Conservation (phyloP, 2,113 vertebrate species). For the Plecotus auritus region DNA sequence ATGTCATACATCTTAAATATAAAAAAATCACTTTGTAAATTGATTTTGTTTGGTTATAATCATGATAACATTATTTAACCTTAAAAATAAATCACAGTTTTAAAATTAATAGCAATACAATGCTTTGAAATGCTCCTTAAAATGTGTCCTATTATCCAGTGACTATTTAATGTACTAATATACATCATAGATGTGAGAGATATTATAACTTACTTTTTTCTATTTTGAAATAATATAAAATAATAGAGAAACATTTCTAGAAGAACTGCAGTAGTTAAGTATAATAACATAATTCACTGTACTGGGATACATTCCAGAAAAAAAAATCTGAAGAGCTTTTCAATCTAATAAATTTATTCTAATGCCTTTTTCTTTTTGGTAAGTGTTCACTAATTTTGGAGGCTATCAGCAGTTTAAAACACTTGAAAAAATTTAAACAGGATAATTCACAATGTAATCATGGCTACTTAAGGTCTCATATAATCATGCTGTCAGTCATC, state of each 20-base stretch:
- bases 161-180: not conserved
- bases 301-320: not conserved
- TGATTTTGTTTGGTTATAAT: not conserved
- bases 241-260: not conserved
- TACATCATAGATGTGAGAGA: not conserved
- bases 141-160: not conserved
- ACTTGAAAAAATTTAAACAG: conserved; percentile 52
- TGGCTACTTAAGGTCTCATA: conserved; percentile 35
- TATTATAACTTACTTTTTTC: not conserved
- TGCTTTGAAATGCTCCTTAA: not conserved
- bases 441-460: conserved; percentile 56
- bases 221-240: not conserved
- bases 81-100: not conserved
- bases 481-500: conserved; percentile 48
- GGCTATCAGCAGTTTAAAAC: conserved; percentile 44
- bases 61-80: not conserved
- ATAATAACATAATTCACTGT: conserved; percentile 8
- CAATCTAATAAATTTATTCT: conserved; percentile 22
- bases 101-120: not conserved
- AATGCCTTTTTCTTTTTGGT: conserved; percentile 4
- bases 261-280: not conserved
- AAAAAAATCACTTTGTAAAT: not conserved
- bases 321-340: conserved; percentile 39
- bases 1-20: not conserved
- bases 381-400: conserved; percentile 61